A percentile compares a stretch with the other conserved stretches of the same genome.
These are phyloP conservation scores for Lepidotrigona ventralis DNA, from an alignment of 1,140 invertebrate species.

Conservation along the genomic window DNA sequence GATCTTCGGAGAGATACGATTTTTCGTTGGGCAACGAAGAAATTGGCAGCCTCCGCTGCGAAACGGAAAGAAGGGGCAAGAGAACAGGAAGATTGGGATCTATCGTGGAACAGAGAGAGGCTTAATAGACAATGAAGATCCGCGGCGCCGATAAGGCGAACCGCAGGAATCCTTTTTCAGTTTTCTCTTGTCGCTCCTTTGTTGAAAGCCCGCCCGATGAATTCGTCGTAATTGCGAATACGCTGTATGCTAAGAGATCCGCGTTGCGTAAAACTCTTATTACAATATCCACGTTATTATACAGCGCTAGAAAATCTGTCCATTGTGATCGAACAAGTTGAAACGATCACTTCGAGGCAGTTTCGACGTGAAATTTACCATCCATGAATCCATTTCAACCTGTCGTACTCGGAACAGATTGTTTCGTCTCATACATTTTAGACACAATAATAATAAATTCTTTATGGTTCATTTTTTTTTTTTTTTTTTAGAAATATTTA, in stretches of 20 bases:
- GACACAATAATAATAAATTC: too few species aligned
- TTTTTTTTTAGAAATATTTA: too few species aligned
- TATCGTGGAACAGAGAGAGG: slow-evolving; percentile 16
- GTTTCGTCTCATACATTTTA: too few species aligned
- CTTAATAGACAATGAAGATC: slow-evolving; percentile 53
- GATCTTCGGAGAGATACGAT: not conserved
- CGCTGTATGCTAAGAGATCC: not conserved
- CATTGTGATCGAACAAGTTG: too few species aligned
- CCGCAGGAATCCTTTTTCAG: slow-evolving; percentile 33
- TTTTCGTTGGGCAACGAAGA: not conserved
- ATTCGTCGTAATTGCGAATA: slow-evolving; percentile 34
- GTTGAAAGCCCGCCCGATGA: slow-evolving; percentile 23
- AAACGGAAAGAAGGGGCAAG: not conserved
- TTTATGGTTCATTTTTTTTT: too few species aligned
- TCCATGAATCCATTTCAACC: too few species aligned
- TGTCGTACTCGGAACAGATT: not conserved
- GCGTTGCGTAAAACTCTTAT: slow-evolving; percentile 16
- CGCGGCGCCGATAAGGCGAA: slow-evolving; percentile 19
- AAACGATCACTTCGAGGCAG: too few species aligned
- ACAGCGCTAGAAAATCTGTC: too few species aligned
- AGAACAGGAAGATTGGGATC: slow-evolving; percentile 19
- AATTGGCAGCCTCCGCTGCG: not conserved
- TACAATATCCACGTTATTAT: slow-evolving; percentile 17
- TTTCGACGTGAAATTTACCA: too few species aligned
- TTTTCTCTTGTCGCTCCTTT: slow-evolving; percentile 21